Conservation (phyloP, 2,888 invertebrate species). For the Mesochorus sp. region DNA sequence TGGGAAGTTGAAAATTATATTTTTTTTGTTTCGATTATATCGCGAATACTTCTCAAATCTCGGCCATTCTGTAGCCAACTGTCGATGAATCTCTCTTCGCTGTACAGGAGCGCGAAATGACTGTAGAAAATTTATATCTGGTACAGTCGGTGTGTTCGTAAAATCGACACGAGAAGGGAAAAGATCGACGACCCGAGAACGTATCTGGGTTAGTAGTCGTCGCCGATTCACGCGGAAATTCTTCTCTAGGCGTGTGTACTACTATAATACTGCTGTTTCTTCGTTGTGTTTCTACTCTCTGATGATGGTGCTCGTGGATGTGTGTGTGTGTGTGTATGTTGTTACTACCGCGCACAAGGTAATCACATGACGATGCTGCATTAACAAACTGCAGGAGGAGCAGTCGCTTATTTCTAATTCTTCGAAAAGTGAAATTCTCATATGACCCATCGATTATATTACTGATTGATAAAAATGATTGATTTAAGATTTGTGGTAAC, state of each 20-base stretch:
- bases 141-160: constrained; percentile 70
- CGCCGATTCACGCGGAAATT: constrained; percentile 81
- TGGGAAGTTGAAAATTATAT: no score
- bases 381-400: not conserved
- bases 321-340: no score
- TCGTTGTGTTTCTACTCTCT: constrained; percentile 18
- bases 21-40: constrained; percentile 1
- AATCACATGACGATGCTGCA: not conserved
- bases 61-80: not conserved
- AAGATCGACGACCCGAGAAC: constrained; percentile 80
- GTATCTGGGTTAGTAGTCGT: constrained; percentile 82
- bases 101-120: constrained; percentile 20
- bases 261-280: constrained; percentile 3
- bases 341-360: not conserved
- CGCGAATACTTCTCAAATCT: not conserved
- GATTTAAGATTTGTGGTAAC: not conserved
- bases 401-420: constrained; percentile 58
- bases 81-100: not conserved
- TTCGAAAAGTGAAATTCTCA: constrained; percentile 76
- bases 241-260: constrained; percentile 74
- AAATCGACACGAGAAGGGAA: constrained; percentile 73
- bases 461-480: not conserved
- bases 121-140: constrained; percentile 77
- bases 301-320: constrained; percentile 4
- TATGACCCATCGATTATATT: constrained; percentile 31